Conservation (phyloP, 2,888 invertebrate species). For the Sisyra terminalis region DNA sequence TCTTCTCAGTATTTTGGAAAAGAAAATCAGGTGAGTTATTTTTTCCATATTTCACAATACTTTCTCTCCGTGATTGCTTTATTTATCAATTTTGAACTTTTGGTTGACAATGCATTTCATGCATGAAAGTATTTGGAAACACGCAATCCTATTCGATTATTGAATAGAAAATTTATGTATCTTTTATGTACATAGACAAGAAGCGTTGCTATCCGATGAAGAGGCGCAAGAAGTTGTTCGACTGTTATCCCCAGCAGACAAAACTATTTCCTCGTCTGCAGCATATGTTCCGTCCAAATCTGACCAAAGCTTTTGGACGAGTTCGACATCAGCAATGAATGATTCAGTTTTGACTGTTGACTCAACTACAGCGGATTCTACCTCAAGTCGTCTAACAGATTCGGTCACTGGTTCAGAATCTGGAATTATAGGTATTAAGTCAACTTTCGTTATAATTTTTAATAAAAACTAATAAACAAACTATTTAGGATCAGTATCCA, state of each 20-base stretch:
- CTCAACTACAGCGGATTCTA: constrained; percentile 21
- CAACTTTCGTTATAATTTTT: neutral
- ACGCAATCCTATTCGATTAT: no score
- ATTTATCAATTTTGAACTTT: no score
- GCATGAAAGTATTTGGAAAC: no score
- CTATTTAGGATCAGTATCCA: constrained; percentile 30
- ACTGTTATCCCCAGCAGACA: constrained; percentile 47
- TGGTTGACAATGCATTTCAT: no score
- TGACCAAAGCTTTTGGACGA: constrained; percentile 23
- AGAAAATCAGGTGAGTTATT: constrained; percentile 60
- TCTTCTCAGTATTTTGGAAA: constrained; percentile 63
- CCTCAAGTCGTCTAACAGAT: constrained; percentile 12
- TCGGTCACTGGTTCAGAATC: constrained; percentile 18
- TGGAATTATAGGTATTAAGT: constrained; percentile 12
- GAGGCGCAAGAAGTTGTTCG: constrained; percentile 80
- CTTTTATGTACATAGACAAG: constrained; percentile 38
- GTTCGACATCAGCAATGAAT: constrained; percentile 16
- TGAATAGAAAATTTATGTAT: neutral
- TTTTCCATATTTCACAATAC: constrained; percentile 5
- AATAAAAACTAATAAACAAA: neutral
- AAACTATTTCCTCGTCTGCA: constrained; percentile 28
- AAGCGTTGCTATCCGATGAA: constrained; percentile 70
- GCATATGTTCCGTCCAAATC: no score
- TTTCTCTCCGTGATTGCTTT: constrained; percentile 9
- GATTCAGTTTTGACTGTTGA: constrained; percentile 29